These are phyloP conservation scores for Lasioglossum villosulum DNA, from an alignment of 2,888 invertebrate species.

Conservation along the genomic window DNA sequence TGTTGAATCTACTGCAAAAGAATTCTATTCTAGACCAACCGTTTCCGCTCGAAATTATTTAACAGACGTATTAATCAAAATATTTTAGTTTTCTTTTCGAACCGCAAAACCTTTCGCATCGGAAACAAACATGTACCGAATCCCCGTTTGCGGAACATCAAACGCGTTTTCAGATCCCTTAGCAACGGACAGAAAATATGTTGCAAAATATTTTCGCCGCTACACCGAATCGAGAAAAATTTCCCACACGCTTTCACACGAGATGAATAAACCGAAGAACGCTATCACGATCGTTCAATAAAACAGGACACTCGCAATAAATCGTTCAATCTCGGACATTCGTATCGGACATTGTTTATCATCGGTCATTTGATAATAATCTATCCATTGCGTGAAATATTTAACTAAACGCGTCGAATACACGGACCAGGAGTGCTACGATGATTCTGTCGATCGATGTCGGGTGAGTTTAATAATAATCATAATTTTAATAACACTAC, in stretches of 20 bases:
- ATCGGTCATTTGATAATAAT: neutral
- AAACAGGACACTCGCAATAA: neutral
- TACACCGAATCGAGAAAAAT: neutral
- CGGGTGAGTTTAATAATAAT: neutral
- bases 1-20: neutral
- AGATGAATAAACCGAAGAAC: neutral
- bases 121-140: neutral
- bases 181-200: neutral
- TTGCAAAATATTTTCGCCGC: neutral
- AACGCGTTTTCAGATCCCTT: neutral
- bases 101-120: neutral
- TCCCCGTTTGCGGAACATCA: neutral
- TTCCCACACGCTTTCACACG: neutral
- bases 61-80: neutral
- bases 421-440: neutral
- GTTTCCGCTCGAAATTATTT: neutral
- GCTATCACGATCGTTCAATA: neutral
- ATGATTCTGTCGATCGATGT: neutral
- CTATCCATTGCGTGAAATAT: neutral
- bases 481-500: neutral
- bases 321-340: neutral
- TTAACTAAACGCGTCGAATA: neutral
- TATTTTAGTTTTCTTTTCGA: neutral
- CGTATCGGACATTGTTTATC: neutral
- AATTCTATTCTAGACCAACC: neutral